Conservation (phyloP, 2,113 vertebrate species). For the mouse (Mus musculus) region DNA sequence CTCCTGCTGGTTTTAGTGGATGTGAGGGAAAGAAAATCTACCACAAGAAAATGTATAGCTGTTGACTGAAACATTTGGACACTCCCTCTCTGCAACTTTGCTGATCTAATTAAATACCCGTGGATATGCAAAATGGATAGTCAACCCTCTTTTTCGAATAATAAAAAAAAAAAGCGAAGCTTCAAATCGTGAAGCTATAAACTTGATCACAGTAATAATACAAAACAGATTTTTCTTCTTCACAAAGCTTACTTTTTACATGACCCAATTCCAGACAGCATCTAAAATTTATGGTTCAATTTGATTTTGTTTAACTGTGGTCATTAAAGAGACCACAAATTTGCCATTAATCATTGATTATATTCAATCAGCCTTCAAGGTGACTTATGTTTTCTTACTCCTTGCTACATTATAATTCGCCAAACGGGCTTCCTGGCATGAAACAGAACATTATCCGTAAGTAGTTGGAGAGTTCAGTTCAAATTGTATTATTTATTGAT, state of each 20-base stretch:
- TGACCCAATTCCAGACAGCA: slow-evolving; percentile 72
- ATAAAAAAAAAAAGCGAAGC: neutral
- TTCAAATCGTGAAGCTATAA: slow-evolving; percentile 63
- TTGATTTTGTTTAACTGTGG: slow-evolving; percentile 84
- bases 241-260: slow-evolving; percentile 82
- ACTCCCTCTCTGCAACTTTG: neutral
- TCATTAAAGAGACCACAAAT: slow-evolving; percentile 84
- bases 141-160: neutral
- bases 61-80: neutral
- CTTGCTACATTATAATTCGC: slow-evolving; percentile 53
- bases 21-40: slow-evolving; percentile 60
- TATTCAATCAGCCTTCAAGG: slow-evolving; percentile 86
- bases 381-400: slow-evolving; percentile 83
- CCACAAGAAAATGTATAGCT: slow-evolving; percentile 60
- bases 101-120: slow-evolving; percentile 47
- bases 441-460: slow-evolving; percentile 64
- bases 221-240: slow-evolving; percentile 83
- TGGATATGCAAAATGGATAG: slow-evolving; percentile 45
- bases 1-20: slow-evolving; percentile 52
- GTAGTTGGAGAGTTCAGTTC: slow-evolving; percentile 67
- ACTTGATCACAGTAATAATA: slow-evolving; percentile 62
- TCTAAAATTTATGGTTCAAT: slow-evolving; percentile 85
- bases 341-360: slow-evolving; percentile 85
- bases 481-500: slow-evolving; percentile 75
- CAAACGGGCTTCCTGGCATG: slow-evolving; percentile 75